phyloP scores from a whole-genome alignment of 2,888 invertebrate genomes.

The Macroteleia sp. region DNA sequence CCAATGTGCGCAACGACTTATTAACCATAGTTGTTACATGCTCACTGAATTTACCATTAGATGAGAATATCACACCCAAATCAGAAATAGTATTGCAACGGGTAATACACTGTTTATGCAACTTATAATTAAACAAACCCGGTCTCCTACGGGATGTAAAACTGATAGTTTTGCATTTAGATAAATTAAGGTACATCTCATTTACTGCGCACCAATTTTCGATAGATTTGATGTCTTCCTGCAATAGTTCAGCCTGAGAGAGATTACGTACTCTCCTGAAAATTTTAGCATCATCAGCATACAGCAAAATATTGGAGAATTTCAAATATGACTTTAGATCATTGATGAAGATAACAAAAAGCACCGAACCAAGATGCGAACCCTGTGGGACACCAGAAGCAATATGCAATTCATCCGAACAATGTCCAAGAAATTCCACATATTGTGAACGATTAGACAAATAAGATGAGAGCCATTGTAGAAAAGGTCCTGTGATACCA shows the following conservation, averaged over 20 bases:
- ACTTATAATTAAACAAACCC: neutral
- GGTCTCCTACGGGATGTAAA: neutral
- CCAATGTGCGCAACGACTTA: neutral
- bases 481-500: neutral
- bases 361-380: no score
- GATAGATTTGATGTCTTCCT: neutral
- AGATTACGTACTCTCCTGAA: neutral
- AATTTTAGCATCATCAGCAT: neutral
- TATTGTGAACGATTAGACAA: neutral
- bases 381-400: no score
- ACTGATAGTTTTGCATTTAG: neutral
- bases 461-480: neutral
- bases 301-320: neutral
- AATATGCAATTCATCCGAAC: no score
- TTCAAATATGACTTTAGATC: no score
- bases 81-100: neutral
- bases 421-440: no score
- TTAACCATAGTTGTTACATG: neutral
- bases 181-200: neutral
- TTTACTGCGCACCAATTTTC: constrained; percentile 1
- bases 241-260: neutral
- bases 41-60: constrained; percentile 1
- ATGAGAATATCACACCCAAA: neutral
- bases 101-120: neutral
- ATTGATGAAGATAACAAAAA: no score